Evolutionary conservation across 2,888 invertebrate species (phyloP).

Genomic region (Eupithecia inturbata): DNA sequence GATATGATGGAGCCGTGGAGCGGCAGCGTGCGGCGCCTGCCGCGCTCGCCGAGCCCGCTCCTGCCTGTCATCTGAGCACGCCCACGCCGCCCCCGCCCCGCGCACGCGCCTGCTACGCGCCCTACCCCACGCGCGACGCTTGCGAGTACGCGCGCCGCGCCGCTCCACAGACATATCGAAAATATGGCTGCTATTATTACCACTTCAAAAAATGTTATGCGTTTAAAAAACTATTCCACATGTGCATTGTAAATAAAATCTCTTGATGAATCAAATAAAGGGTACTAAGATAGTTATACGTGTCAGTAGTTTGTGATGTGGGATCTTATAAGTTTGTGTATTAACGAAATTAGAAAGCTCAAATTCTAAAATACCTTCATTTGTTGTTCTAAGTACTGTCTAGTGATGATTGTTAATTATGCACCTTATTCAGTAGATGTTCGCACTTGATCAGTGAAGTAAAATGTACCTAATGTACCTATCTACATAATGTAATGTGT

Average conservation of each 20-base stretch:
- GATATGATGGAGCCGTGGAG: constrained; percentile 85
- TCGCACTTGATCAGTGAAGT: constrained; percentile 27
- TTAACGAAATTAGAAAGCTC: constrained; percentile 32
- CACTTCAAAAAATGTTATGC: constrained; percentile 50
- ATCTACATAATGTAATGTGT: constrained; percentile 46
- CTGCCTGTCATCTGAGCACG: constrained; percentile 72
- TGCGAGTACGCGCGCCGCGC: constrained; percentile 39
- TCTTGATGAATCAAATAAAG: constrained; percentile 30
- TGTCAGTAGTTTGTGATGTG: constrained; percentile 19
- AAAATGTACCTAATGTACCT: constrained; percentile 16
- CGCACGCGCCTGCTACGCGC: constrained; percentile 36
- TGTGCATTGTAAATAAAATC: constrained; percentile 34
- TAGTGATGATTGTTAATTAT: constrained; percentile 29
- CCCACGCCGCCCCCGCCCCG: constrained; percentile 24
- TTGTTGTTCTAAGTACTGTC: constrained; percentile 17
- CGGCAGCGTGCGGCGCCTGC: constrained; percentile 72
- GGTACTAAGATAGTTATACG: constrained; percentile 25
- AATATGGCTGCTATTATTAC: constrained; percentile 52
- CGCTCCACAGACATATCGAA: constrained; percentile 58
- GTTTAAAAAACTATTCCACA: constrained; percentile 16
- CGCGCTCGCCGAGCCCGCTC: constrained; percentile 78
- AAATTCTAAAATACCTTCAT: constrained; percentile 31
- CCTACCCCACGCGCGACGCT: constrained; percentile 37
- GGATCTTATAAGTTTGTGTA: constrained; percentile 16
- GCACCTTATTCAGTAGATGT: constrained; percentile 37